Percentiles rank a stretch among this genome's conserved stretches.
Evolutionary conservation across 1,140 invertebrate species (phyloP).

Genomic region (Dinothrombium tinctorium): DNA sequence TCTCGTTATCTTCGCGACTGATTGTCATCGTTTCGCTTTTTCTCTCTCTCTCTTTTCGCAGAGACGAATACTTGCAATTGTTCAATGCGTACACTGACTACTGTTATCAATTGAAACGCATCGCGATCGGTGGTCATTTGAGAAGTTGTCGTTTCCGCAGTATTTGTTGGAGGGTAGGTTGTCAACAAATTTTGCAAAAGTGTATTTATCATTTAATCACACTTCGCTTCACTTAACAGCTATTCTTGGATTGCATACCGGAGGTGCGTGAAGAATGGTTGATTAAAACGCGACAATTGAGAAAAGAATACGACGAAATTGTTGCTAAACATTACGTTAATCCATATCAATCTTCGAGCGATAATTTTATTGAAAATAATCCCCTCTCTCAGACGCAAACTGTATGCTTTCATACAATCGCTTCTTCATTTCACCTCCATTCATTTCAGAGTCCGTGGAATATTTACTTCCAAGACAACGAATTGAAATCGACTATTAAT

Average conservation of each 20-base stretch:
- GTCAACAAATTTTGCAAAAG: too few relatives aligned
- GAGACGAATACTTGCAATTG: too few relatives aligned
- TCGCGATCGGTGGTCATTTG: too few relatives aligned
- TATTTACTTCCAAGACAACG: conserved; percentile 51
- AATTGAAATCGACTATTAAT: conserved; percentile 39
- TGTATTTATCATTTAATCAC: too few relatives aligned
- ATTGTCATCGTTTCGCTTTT: too few relatives aligned
- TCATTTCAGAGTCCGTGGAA: conserved; percentile 42
- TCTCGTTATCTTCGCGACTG: too few relatives aligned
- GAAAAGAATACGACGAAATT: conserved; percentile 20
- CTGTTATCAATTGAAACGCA: too few relatives aligned
- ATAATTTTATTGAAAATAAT: conserved; percentile 24
- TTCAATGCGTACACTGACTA: too few relatives aligned
- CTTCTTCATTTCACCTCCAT: conserved; percentile 1
- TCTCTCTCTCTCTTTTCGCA: too few relatives aligned
- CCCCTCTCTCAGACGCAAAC: conserved; percentile 29
- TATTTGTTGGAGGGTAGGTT: too few relatives aligned
- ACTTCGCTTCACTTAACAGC: conserved; percentile 16
- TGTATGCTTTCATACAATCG: conserved; percentile 18
- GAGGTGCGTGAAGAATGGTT: conserved; percentile 20
- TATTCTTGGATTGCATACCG: conserved; percentile 23
- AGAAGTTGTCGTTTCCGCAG: too few relatives aligned
- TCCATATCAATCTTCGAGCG: conserved; percentile 17
- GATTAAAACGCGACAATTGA: conserved; percentile 14
- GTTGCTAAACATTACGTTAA: conserved; percentile 19